Conservation (phyloP, 1,140 invertebrate genomes). For the Lithobius niger region DNA sequence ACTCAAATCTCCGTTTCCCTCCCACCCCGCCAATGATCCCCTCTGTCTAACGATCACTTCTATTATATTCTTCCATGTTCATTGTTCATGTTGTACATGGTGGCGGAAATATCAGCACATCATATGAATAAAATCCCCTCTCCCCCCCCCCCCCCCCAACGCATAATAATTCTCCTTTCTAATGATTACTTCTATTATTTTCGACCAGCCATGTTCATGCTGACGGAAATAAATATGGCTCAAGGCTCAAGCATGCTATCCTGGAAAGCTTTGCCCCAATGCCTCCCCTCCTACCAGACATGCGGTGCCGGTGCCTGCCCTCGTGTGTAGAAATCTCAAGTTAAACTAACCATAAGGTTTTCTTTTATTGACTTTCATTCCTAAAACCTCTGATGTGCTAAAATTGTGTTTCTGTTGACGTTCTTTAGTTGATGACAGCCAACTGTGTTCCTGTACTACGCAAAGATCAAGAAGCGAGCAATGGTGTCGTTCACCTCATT, state of each 20-base stretch:
- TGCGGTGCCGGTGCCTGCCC: neutral
- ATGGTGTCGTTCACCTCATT: conserved; percentile 54
- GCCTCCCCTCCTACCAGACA: neutral
- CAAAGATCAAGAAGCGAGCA: conserved; percentile 43
- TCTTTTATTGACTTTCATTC: neutral
- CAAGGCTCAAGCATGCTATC: neutral
- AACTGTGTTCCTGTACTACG: conserved; percentile 38
- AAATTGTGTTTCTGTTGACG: conserved; percentile 6
- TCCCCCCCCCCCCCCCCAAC: too few relatives aligned
- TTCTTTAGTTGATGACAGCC: conserved; percentile 38
- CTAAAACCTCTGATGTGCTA: neutral
- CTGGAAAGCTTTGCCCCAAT: neutral
- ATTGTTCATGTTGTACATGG: too few relatives aligned
- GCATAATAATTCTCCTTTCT: too few relatives aligned
- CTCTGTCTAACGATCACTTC: too few relatives aligned
- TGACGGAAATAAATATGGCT: too few relatives aligned
- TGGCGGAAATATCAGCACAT: too few relatives aligned
- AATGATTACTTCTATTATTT: too few relatives aligned
- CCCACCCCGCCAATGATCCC: too few relatives aligned
- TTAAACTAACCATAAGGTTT: neutral
- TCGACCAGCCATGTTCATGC: too few relatives aligned
- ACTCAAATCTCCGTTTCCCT: too few relatives aligned
- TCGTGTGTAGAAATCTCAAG: neutral
- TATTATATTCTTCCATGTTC: too few relatives aligned
- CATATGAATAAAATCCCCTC: too few relatives aligned